phyloP scores from a whole-genome alignment of 2,888 invertebrate species.

The Dasypolia templi region DNA sequence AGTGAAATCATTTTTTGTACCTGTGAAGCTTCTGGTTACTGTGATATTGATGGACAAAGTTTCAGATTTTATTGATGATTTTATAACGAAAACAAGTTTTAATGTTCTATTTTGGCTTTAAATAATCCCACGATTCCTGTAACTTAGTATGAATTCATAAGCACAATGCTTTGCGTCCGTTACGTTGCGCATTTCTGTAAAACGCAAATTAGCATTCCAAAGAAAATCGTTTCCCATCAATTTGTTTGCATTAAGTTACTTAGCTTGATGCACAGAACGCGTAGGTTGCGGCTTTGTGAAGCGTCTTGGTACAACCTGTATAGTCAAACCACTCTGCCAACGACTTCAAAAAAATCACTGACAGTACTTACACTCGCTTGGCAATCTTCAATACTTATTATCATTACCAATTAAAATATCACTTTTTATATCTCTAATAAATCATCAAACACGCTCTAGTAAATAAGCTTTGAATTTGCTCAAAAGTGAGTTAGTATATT shows the following conservation, averaged over 20 bases:
- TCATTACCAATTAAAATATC: neutral
- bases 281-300: neutral
- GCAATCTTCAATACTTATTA: neutral
- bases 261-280: too few relatives aligned
- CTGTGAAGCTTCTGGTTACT: too few relatives aligned
- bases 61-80: neutral
- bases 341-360: neutral
- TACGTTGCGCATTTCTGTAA: too few relatives aligned
- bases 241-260: too few relatives aligned
- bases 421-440: neutral
- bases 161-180: too few relatives aligned
- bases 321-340: neutral
- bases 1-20: too few relatives aligned
- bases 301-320: neutral
- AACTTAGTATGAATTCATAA: too few relatives aligned
- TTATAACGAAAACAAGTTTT: neutral
- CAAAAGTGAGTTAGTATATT: neutral
- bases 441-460: neutral
- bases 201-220: too few relatives aligned
- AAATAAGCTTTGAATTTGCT: neutral
- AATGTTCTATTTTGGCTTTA: too few relatives aligned
- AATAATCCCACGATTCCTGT: too few relatives aligned
- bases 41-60: neutral
- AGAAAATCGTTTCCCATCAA: too few relatives aligned
- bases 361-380: neutral